Evolutionary conservation across 2,888 invertebrate genomes (phyloP), one percentile per base, ranked within the genome.

Genomic region (Augiades crinisus): DNA sequence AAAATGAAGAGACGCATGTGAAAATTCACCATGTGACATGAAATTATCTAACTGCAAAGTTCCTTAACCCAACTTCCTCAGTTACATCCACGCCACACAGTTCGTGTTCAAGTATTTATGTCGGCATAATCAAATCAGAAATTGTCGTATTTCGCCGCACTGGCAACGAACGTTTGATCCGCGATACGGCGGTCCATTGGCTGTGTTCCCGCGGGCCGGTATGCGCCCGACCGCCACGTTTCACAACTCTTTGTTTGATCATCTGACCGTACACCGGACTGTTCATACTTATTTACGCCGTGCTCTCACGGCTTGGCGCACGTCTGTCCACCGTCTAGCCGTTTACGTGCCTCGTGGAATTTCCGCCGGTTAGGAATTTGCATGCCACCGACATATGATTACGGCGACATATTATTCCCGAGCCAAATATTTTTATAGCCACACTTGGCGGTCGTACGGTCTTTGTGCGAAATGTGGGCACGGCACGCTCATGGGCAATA

Each of bases 271-370:
- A 3, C 30, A 76, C 75, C 52, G 55, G 50, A 3, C 30, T 10
- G 27, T 12, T 44, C 38, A 24, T 40, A 40, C 31, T 24, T 40
- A 40, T 40, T 40, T 40, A 27, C 40, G 24, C 8, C 16, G 30
- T 30, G 37, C 10, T 21, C 24, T 16, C 19, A 10, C 37, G 10
- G 22, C 31, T 38, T 40, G 47, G 47, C 51, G 66, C 70, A 64
- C 74, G 87, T 87, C 87, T 88, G 80, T 78, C 71, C 81, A 67
- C 64, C 74, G 87, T 88, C 88, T 87, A 88, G 86, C 72, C 85
- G 73, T 77, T 78, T 75, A 78, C 75, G 68, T 72, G 64, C 71
- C 68, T 70, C 68, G 68, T 76, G 77, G 81, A 81, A 86, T 84
- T 85, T 81, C 84, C 83, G 75, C 75, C 68, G 65, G 69, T 72